Percentiles rank a stretch among this genome's conserved stretches.
Evolutionary conservation across 1,140 invertebrate genomes (phyloP).

Genomic region (Drosophila malerkotliana): DNA sequence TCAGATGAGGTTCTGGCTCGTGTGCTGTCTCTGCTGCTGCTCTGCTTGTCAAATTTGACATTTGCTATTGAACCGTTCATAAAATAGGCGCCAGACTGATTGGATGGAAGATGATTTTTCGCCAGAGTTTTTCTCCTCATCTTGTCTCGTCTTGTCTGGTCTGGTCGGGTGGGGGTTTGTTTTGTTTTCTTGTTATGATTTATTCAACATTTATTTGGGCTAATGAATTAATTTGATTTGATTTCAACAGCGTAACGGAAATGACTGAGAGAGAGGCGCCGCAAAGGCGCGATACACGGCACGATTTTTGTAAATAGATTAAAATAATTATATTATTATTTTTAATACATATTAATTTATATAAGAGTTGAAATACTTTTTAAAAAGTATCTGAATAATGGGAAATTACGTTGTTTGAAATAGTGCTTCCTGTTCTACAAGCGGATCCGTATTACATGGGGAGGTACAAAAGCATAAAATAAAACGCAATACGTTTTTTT

Average conservation of each 20-base stretch:
- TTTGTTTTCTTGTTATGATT: conserved; percentile 72
- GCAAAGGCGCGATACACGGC: conserved; percentile 50
- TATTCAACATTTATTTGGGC: conserved; percentile 77
- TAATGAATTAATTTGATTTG: conserved; percentile 80
- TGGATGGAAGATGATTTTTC: conserved; percentile 44
- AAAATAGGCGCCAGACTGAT: conserved; percentile 77
- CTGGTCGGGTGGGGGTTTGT: conserved; percentile 17
- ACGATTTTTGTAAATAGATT: no score
- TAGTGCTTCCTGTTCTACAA: neutral
- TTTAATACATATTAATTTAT: no score
- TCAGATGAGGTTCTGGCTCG: conserved; percentile 22
- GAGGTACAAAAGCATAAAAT: conserved; percentile 56
- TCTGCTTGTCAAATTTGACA: conserved; percentile 72
- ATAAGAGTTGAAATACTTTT: no score
- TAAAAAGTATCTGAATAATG: neutral
- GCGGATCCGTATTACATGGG: conserved; percentile 1
- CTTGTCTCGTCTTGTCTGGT: neutral
- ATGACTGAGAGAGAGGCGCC: conserved; percentile 45
- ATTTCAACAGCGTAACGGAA: conserved; percentile 65
- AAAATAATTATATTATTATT: no score
- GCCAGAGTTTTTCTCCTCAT: conserved; percentile 24
- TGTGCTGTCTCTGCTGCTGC: conserved; percentile 5
- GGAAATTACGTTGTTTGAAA: neutral
- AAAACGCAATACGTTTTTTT: conserved; percentile 73
- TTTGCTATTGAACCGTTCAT: conserved; percentile 77